Percentiles rank a stretch among this genome's conserved stretches.
Evolutionary conservation across 2,888 invertebrate species (phyloP).

Genomic region (Nesidiocoris tenuis): DNA sequence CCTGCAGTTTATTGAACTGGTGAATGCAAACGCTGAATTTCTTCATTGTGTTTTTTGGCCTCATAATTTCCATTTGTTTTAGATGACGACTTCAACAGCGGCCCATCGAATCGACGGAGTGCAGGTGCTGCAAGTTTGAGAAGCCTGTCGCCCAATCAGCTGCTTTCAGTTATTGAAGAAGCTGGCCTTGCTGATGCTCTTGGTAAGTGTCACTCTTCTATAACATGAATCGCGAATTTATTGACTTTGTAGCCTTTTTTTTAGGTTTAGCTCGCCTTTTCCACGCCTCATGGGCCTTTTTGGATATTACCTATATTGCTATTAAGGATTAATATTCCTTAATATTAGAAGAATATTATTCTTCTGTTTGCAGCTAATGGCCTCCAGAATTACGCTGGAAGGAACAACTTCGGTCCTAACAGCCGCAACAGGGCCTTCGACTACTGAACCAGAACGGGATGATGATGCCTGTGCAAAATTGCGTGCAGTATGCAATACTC

Average conservation of each 20-base stretch:
- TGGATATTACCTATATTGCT: no score
- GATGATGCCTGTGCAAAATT: background rate
- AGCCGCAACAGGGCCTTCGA: background rate
- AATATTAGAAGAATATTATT: no score
- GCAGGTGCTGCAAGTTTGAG: constrained; percentile 2
- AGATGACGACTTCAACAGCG: background rate
- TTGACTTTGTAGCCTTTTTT: background rate
- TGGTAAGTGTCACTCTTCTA: constrained; percentile 16
- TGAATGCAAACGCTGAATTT: no score
- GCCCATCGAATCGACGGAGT: background rate
- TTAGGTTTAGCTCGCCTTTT: no score
- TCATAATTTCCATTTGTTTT: no score
- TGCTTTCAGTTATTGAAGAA: constrained; percentile 18
- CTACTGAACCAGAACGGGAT: background rate
- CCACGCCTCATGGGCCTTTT: no score
- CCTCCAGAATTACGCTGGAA: background rate
- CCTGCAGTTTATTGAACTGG: no score
- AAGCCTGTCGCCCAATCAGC: constrained; percentile 11
- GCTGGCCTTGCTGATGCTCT: constrained; percentile 25
- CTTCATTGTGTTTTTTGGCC: no score
- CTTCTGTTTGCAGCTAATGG: background rate
- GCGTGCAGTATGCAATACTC: background rate
- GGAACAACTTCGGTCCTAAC: background rate
- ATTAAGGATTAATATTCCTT: no score
- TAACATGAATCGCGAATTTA: background rate